phyloP scores from a whole-genome alignment of 2,888 invertebrate genomes.

The Drosophila hawaiiensis region DNA sequence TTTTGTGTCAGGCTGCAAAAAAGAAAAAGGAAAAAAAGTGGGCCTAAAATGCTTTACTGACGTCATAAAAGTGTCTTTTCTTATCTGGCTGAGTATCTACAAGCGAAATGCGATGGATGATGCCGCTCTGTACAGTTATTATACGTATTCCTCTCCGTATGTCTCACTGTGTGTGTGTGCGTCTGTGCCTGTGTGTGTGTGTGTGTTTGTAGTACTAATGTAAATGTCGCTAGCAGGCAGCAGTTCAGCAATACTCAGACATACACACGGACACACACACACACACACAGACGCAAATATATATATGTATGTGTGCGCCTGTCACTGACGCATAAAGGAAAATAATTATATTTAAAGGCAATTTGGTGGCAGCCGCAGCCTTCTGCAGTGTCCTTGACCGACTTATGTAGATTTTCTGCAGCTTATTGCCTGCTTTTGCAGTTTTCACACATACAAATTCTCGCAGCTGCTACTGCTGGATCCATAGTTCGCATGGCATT shows the following conservation, averaged over 20 bases:
- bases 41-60: constrained; percentile 79
- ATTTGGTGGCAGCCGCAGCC: constrained; percentile 77
- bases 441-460: constrained; percentile 49
- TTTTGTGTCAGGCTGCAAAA: constrained; percentile 60
- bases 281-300: constrained; percentile 1
- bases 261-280: constrained; percentile 1
- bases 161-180: constrained; percentile 9
- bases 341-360: constrained; percentile 83
- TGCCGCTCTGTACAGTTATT: constrained; percentile 52
- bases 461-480: constrained; percentile 17
- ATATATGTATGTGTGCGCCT: constrained; percentile 21
- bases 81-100: constrained; percentile 75
- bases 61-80: constrained; percentile 80
- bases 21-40: constrained; percentile 33
- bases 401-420: constrained; percentile 77
- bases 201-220: constrained; percentile 64
- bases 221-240: constrained; percentile 72
- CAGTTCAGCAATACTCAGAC: constrained; percentile 26
- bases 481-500: constrained; percentile 15
- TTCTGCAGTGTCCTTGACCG: constrained; percentile 82
- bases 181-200: constrained; percentile 28
- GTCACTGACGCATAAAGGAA: constrained; percentile 76
- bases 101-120: constrained; percentile 61
- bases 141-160: constrained; percentile 35
- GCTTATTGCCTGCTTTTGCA: constrained; percentile 68